phyloP scores from a whole-genome alignment of 2,888 invertebrate species.

The Drosophila birchii region DNA sequence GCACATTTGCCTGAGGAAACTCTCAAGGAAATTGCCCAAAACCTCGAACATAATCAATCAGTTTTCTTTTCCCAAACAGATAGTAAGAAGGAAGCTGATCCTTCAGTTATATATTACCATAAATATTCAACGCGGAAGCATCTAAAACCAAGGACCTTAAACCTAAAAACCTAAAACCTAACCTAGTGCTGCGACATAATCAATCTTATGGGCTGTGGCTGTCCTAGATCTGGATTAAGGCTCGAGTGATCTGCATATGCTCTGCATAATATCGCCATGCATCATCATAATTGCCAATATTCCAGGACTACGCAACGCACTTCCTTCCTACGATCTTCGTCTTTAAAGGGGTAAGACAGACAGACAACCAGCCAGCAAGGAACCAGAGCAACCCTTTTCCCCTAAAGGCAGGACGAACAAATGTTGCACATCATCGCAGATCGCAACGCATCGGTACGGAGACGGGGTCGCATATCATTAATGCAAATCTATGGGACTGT shows the following conservation, averaged over 20 bases:
- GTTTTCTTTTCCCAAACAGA: constrained; percentile 11
- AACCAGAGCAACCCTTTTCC: constrained; percentile 27
- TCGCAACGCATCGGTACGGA: neutral
- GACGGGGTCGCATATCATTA: constrained; percentile 65
- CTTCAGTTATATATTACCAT: constrained; percentile 6
- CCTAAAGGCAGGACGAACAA: constrained; percentile 40
- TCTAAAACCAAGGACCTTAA: neutral
- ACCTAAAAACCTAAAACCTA: constrained; percentile 1
- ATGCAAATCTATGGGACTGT: constrained; percentile 72
- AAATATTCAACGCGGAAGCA: constrained; percentile 13
- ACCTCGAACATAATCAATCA: constrained; percentile 32
- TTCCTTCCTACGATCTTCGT: neutral
- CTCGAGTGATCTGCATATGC: constrained; percentile 46
- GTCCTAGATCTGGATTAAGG: constrained; percentile 39
- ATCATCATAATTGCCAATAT: constrained; percentile 56
- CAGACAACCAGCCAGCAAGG: constrained; percentile 4
- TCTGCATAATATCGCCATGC: constrained; percentile 42
- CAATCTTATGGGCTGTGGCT: constrained; percentile 36
- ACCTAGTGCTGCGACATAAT: constrained; percentile 35
- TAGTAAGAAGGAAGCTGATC: neutral
- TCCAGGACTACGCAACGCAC: constrained; percentile 26
- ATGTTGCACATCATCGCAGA: constrained; percentile 62
- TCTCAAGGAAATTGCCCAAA: neutral
- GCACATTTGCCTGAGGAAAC: neutral
- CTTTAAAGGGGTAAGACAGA: neutral